Evolutionary conservation across 2,888 invertebrate genomes (phyloP).

Genomic region (Xanthostigma xanthostigma): DNA sequence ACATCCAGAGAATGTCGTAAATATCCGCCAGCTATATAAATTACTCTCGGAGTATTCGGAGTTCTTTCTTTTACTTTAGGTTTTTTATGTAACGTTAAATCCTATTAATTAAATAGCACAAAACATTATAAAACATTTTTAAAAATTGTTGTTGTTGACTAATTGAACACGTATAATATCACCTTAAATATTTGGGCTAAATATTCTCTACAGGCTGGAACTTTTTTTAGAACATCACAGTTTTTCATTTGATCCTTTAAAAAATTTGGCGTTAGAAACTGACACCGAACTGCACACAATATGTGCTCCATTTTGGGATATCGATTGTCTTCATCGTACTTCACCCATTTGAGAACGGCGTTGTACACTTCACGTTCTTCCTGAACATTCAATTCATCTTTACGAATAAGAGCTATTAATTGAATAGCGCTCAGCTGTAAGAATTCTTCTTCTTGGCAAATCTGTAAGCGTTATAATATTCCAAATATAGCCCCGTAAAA

Average conservation of each 20-base stretch:
- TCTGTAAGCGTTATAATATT: constrained; percentile 31
- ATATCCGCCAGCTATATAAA: constrained; percentile 87
- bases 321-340: constrained; percentile 71
- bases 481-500: no score
- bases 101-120: constrained; percentile 30
- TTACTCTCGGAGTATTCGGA: constrained; percentile 77
- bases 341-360: constrained; percentile 85
- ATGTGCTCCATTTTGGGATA: constrained; percentile 78
- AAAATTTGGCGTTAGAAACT: constrained; percentile 82
- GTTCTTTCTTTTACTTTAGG: constrained; percentile 72
- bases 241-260: constrained; percentile 82
- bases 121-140: background rate
- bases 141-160: background rate
- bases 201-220: constrained; percentile 80
- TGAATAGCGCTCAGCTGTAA: constrained; percentile 67
- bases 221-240: constrained; percentile 73
- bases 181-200: constrained; percentile 76
- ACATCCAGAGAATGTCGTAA: constrained; percentile 71
- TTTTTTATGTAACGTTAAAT: constrained; percentile 76
- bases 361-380: constrained; percentile 86
- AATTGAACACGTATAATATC: constrained; percentile 6
- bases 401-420: constrained; percentile 65
- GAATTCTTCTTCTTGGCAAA: constrained; percentile 87
- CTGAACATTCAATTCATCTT: constrained; percentile 82
- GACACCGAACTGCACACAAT: constrained; percentile 76